Evolutionary conservation across 2,797 vertebrate species (phyloP), one percentile per base, ranked within the genome.

Genomic region (Kryptolebias ocellatus): DNA sequence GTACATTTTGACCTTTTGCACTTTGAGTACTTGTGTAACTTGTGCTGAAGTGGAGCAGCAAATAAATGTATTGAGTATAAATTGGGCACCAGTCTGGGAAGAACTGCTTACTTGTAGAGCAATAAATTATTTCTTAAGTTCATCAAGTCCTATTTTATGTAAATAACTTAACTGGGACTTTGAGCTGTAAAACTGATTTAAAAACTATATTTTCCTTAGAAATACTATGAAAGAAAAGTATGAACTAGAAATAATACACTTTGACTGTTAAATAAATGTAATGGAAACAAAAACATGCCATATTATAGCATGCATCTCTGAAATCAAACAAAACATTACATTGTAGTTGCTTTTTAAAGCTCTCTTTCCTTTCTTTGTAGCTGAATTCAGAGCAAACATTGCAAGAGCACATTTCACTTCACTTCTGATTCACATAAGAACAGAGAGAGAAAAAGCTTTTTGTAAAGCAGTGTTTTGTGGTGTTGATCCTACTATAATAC

Each of bases 351-450:
- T n/a, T 44, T 28, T 58, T 42, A 28, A 51, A 56, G 28, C 34
- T 29, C 42, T 18, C 4, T 20, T 24, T 49, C 16, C 11, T 28
- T 67, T 27, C 20, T 1, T 9, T 58, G 7, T 51, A 50, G 53
- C 2, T 4, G n/a, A 57, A 1, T 4, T 51, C 5, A 27, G 37
- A 56, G 60, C n/a, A 56, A 16, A 20, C 37, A n/a, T 51, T 4
- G 50, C 17, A 61, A 49, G 24, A 55, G 14, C 14, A 47, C 45
- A 34, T 60, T 68, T 68, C 27, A 6, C 17, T 61, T 61, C 42
- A 49, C 11, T 50, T 61, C 31, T 55, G 34, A 69, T 42, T 69
- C 45, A 61, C 16, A 61, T 9, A 59, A 42, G 0, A 62, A 49
- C 37, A 39, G 37, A 16, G 11, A 27, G 5, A 37, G 17, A 17